phyloP scores from a whole-genome alignment of 92 coral and sea anemone species.

The Phenganax stokvisi region DNA sequence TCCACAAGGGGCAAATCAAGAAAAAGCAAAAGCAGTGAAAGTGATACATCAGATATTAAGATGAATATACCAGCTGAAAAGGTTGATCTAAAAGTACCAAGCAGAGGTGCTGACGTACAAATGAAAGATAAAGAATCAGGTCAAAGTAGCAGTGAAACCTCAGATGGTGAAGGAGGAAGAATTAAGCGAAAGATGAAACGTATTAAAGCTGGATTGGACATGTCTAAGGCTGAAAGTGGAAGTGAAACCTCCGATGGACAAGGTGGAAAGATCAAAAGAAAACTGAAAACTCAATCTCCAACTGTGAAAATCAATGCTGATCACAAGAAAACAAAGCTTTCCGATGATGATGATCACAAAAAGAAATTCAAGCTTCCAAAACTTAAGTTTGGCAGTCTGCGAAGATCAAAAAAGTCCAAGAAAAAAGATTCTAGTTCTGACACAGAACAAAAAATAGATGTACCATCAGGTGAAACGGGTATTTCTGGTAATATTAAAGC shows the following conservation, averaged over 20 bases:
- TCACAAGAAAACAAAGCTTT: background rate
- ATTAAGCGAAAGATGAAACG: conserved; percentile 9
- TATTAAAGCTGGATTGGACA: background rate
- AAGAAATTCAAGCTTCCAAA: conserved; percentile 36
- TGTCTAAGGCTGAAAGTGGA: conserved; percentile 7
- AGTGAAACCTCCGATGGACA: conserved; percentile 32
- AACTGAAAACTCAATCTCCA: conserved; percentile 22
- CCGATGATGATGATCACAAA: conserved; percentile 32
- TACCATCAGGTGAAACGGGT: background rate
- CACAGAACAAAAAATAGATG: background rate
- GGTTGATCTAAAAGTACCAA: conserved; percentile 1
- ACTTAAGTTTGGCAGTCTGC: conserved; percentile 18
- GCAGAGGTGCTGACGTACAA: background rate
- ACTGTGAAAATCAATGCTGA: background rate
- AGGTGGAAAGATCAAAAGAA: conserved; percentile 34
- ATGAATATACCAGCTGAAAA: conserved; percentile 17
- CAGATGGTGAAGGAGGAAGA: conserved; percentile 31
- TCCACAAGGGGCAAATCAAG: conserved; percentile 17
- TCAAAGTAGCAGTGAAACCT: conserved; percentile 24
- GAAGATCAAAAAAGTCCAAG: conserved; percentile 10
- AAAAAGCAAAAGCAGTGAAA: conserved; percentile 24
- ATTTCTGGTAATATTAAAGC: background rate
- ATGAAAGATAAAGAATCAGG: too few relatives aligned
- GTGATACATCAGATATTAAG: conserved; percentile 37
- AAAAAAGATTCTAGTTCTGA: conserved; percentile 3